phyloP scores from a whole-genome alignment of 1,140 invertebrate genomes.

The Cydia strobilella region DNA sequence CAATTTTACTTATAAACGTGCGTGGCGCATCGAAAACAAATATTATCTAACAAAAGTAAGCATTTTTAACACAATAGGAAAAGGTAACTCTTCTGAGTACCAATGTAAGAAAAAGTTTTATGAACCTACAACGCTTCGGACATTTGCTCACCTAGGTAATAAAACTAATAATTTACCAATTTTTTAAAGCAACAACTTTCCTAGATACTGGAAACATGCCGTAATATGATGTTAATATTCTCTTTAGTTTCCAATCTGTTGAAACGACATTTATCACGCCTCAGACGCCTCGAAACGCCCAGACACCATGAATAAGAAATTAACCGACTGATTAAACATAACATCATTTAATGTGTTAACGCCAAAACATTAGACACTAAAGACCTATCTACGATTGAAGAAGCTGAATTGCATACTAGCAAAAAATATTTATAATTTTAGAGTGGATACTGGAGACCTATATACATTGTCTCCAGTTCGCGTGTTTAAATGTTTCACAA shows the following conservation, averaged over 20 bases:
- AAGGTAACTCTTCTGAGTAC: too few relatives aligned
- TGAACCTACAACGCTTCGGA: neutral
- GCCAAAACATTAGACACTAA: constrained; percentile 46
- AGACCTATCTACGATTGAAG: constrained; percentile 35
- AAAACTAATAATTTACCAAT: neutral
- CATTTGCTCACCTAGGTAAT: neutral
- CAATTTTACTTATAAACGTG: too few relatives aligned
- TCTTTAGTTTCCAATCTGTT: constrained; percentile 40
- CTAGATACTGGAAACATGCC: neutral
- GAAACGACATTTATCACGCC: constrained; percentile 51
- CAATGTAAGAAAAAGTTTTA: too few relatives aligned
- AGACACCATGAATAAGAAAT: constrained; percentile 53
- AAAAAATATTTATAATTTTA: too few relatives aligned
- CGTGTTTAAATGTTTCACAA: too few relatives aligned
- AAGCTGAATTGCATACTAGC: neutral
- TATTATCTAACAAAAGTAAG: too few relatives aligned
- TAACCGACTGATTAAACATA: constrained; percentile 46
- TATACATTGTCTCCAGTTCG: too few relatives aligned
- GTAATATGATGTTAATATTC: constrained; percentile 37
- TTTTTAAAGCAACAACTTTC: neutral
- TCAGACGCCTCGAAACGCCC: constrained; percentile 41
- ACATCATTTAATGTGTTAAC: constrained; percentile 41
- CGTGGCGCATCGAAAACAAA: too few relatives aligned
- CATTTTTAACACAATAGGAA: too few relatives aligned
- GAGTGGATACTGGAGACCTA: too few relatives aligned